phyloP scores from a whole-genome alignment of 2,797 vertebrate genomes.

The Periophthalmus magnuspinnatus region DNA sequence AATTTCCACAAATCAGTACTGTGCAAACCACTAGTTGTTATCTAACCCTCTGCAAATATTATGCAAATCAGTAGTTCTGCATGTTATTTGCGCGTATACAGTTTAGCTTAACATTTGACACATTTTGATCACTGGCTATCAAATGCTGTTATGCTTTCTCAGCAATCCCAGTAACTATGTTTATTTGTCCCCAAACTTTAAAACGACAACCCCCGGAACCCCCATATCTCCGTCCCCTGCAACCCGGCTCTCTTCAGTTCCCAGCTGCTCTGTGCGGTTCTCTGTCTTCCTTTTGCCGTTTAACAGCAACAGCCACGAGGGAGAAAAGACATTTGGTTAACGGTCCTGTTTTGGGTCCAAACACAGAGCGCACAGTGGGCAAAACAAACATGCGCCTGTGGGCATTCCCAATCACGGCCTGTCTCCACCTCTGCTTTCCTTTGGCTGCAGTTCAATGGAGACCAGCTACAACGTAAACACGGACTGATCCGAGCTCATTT shows the following conservation, averaged over 20 bases:
- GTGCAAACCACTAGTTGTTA: neutral
- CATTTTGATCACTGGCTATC: neutral
- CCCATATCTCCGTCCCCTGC: no score
- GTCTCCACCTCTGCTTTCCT: neutral
- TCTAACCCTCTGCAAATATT: neutral
- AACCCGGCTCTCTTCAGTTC: neutral
- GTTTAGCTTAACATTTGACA: neutral
- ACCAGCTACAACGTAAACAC: neutral
- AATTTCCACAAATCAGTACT: neutral
- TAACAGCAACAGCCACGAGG: constrained; percentile 39
- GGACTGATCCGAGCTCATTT: neutral
- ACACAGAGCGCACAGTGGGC: constrained; percentile 56
- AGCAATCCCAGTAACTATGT: neutral
- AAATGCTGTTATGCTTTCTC: neutral
- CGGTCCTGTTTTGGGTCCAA: constrained; percentile 70
- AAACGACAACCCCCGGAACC: neutral
- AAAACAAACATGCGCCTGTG: constrained; percentile 1
- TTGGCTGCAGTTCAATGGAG: neutral
- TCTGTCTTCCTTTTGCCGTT: constrained; percentile 27
- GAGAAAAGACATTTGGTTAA: constrained; percentile 52
- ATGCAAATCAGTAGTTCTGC: neutral
- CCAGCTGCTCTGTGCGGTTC: constrained; percentile 32
- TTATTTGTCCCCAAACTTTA: neutral
- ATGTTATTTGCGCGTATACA: neutral
- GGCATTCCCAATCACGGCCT: constrained; percentile 1